A percentile compares a stretch with the other conserved stretches of the same genome.
Conservation (phyloP, 2,888 invertebrate species). For the Melipona bicolor region DNA sequence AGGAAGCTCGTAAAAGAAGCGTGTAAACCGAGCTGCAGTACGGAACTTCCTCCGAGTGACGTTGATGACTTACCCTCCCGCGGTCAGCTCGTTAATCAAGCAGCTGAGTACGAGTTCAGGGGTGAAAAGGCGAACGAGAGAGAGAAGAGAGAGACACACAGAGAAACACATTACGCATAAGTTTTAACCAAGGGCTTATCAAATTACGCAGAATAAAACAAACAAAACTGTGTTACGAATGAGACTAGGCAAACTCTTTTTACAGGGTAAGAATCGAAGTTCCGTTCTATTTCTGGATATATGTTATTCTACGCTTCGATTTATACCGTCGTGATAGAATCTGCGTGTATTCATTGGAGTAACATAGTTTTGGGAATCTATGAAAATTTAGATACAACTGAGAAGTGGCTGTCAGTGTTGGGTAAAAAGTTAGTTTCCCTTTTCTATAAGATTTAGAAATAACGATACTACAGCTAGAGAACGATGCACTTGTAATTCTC, state of each 20-base stretch:
- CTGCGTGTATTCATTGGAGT: conserved; percentile 25
- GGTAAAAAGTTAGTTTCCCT: conserved; percentile 26
- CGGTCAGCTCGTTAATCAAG: conserved; percentile 93
- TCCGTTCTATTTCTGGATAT: neutral
- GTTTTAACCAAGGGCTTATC: conserved; percentile 64
- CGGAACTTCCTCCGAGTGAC: conserved; percentile 75
- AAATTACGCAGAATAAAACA: conserved; percentile 52
- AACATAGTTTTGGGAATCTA: conserved; percentile 39
- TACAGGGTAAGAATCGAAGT: neutral
- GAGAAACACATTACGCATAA: conserved; percentile 82
- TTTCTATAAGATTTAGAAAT: neutral
- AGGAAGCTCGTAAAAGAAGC: conserved; percentile 74
- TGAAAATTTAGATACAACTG: conserved; percentile 20
- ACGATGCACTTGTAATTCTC: neutral
- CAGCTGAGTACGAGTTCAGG: conserved; percentile 87
- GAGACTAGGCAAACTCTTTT: conserved; percentile 21
- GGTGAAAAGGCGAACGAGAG: conserved; percentile 83
- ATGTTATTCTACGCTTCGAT: neutral
- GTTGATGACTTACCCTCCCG: conserved; percentile 90
- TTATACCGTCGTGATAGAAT: conserved; percentile 14
- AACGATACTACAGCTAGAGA: neutral
- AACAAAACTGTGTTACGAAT: conserved; percentile 44
- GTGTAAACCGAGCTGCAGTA: conserved; percentile 76
- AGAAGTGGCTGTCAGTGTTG: conserved; percentile 47
- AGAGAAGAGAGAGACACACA: conserved; percentile 84